Evolutionary conservation across 2,113 vertebrate species (phyloP), one percentile per base, ranked within the genome.

Genomic region (Salvelinus alpinus): DNA sequence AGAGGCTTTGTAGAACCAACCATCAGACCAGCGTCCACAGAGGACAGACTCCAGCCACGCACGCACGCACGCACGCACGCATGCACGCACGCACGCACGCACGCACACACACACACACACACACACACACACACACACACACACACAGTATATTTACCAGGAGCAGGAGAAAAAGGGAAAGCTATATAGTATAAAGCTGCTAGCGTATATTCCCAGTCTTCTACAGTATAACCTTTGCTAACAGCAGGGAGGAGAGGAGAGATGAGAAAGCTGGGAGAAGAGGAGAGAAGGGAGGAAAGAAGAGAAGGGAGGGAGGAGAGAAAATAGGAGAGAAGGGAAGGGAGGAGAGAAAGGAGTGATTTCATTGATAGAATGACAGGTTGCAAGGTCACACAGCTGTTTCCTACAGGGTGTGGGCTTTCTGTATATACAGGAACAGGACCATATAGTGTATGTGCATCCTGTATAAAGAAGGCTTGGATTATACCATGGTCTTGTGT

Each of bases 361-460:
- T 62, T 62, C 2, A 62, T 24, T 24, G 18, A 24, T 16, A 62
- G n/a, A 62, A 62, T 62, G 59, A 62, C 59, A 62, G 59, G 24
- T 62, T 62, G 9, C 59, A 62, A 62, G n/a, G n/a, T 62, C 59
- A 62, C 59, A 62, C 59, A 62, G 59, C 59, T 24, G n/a, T 62
- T 62, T 22, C 59, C n/a, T 62, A 7, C n/a, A 62, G n/a, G 7
- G 6, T 62, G 51, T 62, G 7, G 59, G n/a, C 18, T 62, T 62
- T n/a, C 22, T 44, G 9, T 11, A 44, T 44, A 44, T 44, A 44
- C 38, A 44, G 38, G 38, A 44, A 44, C 38, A 44, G 16, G 12
- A 18, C 51, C 16, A 5, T 54, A 16, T 18, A 16, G 51, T 5
- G 51, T 54, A 18, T 3, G 14, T 16, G 3, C 51, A 54, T 54